Percentiles rank a stretch among this genome's conserved stretches.
Conservation (phyloP, 1,140 invertebrate genomes). For the Lasioglossum albipes region DNA sequence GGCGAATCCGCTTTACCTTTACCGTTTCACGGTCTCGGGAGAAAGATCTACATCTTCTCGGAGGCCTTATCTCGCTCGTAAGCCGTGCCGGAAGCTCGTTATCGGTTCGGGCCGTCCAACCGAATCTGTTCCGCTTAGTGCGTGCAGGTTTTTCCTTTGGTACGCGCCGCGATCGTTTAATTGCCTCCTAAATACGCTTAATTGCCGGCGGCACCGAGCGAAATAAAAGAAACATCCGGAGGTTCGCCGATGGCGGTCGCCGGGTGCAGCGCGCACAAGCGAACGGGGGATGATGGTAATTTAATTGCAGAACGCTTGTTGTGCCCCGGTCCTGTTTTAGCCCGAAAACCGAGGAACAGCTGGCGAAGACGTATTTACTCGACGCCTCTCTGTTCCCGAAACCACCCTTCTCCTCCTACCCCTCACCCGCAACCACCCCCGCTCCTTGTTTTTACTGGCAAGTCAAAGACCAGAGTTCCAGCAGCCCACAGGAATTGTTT, state of each 20-base stretch:
- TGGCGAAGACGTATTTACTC: constrained; percentile 57
- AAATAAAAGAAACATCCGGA: constrained; percentile 7
- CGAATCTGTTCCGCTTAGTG: background rate
- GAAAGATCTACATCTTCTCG: background rate
- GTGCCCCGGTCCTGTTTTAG: constrained; percentile 9
- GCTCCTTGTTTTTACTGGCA: constrained; percentile 61
- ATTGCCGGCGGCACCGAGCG: background rate
- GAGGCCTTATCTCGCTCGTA: background rate
- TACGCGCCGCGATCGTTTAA: constrained; percentile 21
- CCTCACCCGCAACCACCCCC: background rate
- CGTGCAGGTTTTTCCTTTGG: background rate
- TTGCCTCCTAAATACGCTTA: constrained; percentile 52
- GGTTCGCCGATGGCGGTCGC: background rate
- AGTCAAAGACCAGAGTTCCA: constrained; percentile 55
- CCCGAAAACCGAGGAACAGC: constrained; percentile 42
- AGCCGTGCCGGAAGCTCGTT: background rate
- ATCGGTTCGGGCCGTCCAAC: background rate
- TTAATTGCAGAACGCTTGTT: constrained; percentile 60
- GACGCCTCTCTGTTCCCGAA: background rate
- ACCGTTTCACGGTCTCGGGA: background rate
- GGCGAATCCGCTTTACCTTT: background rate
- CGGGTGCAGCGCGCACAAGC: too few relatives aligned
- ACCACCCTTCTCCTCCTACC: too few relatives aligned
- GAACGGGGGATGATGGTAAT: constrained; percentile 57
- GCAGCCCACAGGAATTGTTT: constrained; percentile 51